Percentiles rank a stretch among this genome's conserved stretches.
These are phyloP conservation scores for Melipona quadrifasciata DNA, from an alignment of 1,140 invertebrate genomes.

Conservation along the genomic window DNA sequence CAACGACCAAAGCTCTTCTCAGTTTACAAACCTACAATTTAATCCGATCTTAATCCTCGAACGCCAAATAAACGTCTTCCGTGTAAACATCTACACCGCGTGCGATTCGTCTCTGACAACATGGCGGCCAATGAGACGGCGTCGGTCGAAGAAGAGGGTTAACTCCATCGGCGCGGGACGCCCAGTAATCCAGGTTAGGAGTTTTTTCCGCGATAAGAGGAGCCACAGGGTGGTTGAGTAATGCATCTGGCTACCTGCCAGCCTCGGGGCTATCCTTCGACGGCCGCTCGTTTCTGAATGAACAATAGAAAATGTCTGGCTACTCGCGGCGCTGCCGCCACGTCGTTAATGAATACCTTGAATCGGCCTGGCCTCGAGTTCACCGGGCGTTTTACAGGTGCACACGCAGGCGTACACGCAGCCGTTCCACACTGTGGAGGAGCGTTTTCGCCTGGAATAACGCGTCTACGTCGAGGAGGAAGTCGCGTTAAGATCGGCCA, in stretches of 20 bases:
- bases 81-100: background rate
- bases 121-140: background rate
- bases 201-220: constrained; percentile 43
- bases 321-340: constrained; percentile 60
- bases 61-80: background rate
- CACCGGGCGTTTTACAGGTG: constrained; percentile 66
- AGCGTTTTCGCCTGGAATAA: background rate
- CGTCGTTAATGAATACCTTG: constrained; percentile 69
- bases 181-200: constrained; percentile 29
- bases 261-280: constrained; percentile 57
- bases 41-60: background rate
- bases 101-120: background rate
- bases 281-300: constrained; percentile 66
- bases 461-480: background rate
- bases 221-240: constrained; percentile 25
- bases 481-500: constrained; percentile 1
- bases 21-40: background rate
- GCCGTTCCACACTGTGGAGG: background rate
- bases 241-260: constrained; percentile 64
- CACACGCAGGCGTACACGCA: constrained; percentile 34
- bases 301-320: constrained; percentile 68
- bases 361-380: constrained; percentile 66
- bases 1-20: background rate
- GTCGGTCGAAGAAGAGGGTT: background rate
- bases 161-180: background rate